Evolutionary conservation across 2,113 vertebrate species (phyloP).

Genomic region (Mustela nigripes): DNA sequence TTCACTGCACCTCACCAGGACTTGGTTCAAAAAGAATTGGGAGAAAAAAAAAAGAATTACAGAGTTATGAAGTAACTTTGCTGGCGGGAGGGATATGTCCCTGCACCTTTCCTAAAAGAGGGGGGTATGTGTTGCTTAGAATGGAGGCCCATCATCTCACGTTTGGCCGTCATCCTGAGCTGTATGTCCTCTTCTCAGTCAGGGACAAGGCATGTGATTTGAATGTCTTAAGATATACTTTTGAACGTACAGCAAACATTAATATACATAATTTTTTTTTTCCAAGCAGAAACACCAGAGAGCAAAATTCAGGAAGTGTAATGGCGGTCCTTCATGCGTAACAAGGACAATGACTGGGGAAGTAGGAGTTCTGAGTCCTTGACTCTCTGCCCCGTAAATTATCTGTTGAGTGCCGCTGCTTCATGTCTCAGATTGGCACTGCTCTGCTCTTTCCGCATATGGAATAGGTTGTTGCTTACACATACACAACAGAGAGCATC

Average conservation of each 20-base stretch:
- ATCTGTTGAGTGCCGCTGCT: not conserved
- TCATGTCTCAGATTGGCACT: not conserved
- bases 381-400: conserved; percentile 31
- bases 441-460: not conserved
- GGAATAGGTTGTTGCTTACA: conserved; percentile 64
- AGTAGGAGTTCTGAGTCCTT: not conserved
- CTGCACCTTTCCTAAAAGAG: not conserved
- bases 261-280: not conserved
- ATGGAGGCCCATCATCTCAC: not conserved
- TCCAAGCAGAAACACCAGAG: not conserved
- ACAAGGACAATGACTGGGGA: not conserved
- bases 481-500: conserved; percentile 52
- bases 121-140: accelerated
- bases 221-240: not conserved
- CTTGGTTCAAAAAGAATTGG: not conserved
- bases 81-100: not conserved
- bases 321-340: not conserved
- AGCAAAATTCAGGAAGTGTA: not conserved
- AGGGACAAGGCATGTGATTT: not conserved
- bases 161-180: not conserved
- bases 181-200: not conserved
- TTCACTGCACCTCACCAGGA: not conserved
- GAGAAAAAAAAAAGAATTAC: not conserved
- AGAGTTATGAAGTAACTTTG: not conserved
- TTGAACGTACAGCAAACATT: not conserved